Conservation (phyloP, 2,888 invertebrate species). For the Archaeoteleia sp. region DNA sequence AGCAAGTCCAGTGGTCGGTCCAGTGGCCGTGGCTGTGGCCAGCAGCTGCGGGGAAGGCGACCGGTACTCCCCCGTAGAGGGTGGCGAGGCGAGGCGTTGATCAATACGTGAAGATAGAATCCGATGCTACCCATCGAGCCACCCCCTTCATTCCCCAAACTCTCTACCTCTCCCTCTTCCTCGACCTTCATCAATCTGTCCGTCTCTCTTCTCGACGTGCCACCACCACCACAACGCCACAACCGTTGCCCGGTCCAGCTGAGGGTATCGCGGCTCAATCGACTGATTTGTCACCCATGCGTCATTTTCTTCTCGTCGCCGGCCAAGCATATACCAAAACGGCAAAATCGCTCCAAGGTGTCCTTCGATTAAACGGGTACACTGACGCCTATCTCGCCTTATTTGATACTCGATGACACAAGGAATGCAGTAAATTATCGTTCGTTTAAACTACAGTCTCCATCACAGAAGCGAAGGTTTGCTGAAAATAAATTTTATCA, state of each 20-base stretch:
- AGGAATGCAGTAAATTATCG: too few species aligned
- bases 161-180: slow-evolving; percentile 35
- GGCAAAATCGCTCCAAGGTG: slow-evolving; percentile 15
- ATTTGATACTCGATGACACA: too few species aligned
- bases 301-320: slow-evolving; percentile 67
- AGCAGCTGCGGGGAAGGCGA: slow-evolving; percentile 71
- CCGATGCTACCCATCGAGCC: slow-evolving; percentile 72
- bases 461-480: too few species aligned
- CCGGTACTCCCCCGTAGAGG: slow-evolving; percentile 62
- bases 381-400: not conserved
- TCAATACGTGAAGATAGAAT: slow-evolving; percentile 76
- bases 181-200: slow-evolving; percentile 26
- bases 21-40: slow-evolving; percentile 73
- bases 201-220: slow-evolving; percentile 48
- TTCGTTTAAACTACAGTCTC: too few species aligned
- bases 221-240: slow-evolving; percentile 59
- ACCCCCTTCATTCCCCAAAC: slow-evolving; percentile 57
- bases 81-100: slow-evolving; percentile 75
- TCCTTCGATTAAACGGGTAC: slow-evolving; percentile 5
- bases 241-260: slow-evolving; percentile 63
- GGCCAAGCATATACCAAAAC: slow-evolving; percentile 38
- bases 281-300: slow-evolving; percentile 72
- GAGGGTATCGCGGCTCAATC: slow-evolving; percentile 69
- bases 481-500: too few species aligned
- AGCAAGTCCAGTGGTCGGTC: slow-evolving; percentile 71